Percentiles rank a stretch among this genome's conserved stretches.
phyloP scores from a whole-genome alignment of 2,888 invertebrate genomes.

The Metallyticus violacea region DNA sequence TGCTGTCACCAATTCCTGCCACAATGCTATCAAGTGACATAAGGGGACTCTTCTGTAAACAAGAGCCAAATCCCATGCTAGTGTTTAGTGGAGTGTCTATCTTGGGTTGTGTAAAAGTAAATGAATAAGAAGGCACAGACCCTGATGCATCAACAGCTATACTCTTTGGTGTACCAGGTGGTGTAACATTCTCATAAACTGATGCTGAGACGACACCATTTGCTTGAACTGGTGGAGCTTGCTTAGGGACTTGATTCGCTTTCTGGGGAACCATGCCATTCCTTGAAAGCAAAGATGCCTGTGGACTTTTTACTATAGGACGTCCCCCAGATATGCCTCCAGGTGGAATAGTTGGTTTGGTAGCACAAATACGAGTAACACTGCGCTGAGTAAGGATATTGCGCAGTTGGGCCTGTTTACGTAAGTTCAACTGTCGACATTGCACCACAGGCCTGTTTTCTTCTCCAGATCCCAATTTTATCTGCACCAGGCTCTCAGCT shows the following conservation, averaged over 20 bases:
- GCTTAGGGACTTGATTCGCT: background rate
- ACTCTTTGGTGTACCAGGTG: conserved; percentile 1
- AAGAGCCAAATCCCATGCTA: background rate
- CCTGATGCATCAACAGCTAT: background rate
- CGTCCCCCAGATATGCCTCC: conserved; percentile 17
- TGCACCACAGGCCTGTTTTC: background rate
- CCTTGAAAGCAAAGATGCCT: background rate
- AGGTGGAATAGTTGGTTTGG: background rate
- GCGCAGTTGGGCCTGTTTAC: conserved; percentile 34
- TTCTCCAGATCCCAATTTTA: conserved; percentile 25
- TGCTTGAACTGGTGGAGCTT: background rate
- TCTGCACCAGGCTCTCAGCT: conserved; percentile 38
- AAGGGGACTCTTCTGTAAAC: conserved; percentile 39
- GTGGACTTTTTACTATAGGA: background rate
- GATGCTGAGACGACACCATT: background rate
- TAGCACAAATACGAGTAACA: conserved; percentile 27
- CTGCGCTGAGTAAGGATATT: conserved; percentile 28
- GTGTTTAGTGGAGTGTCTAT: background rate
- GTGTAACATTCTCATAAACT: conserved; percentile 14
- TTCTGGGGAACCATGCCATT: background rate
- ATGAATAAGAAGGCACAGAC: background rate
- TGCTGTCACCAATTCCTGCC: conserved; percentile 39
- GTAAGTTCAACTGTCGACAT: conserved; percentile 11
- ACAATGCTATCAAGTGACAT: conserved; percentile 45
- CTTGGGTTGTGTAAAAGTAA: background rate